These are phyloP conservation scores for Galeruca laticollis DNA, from an alignment of 2,888 invertebrate genomes.

Conservation along the genomic window DNA sequence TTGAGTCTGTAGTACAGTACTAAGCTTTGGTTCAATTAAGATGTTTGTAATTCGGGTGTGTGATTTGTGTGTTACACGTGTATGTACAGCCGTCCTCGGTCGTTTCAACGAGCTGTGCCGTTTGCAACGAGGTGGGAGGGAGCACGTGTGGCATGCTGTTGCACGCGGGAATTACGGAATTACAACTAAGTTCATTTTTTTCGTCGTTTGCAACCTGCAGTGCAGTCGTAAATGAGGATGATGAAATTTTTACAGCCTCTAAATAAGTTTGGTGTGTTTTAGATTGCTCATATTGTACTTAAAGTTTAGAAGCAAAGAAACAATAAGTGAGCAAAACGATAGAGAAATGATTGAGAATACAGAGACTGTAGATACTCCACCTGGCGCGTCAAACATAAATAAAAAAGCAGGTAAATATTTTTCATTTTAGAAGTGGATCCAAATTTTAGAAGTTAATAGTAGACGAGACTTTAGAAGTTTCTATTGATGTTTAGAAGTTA, in stretches of 20 bases:
- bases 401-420: neutral
- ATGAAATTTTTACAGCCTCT: neutral
- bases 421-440: slow-evolving; percentile 1
- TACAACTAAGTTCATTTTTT: neutral
- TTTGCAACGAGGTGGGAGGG: slow-evolving; percentile 15
- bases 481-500: slow-evolving; percentile 2
- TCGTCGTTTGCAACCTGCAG: slow-evolving; percentile 18
- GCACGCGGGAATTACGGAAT: slow-evolving; percentile 1
- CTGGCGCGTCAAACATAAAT: neutral
- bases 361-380: neutral
- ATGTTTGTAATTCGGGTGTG: neutral
- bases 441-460: neutral
- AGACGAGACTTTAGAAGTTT: neutral
- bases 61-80: slow-evolving; percentile 14
- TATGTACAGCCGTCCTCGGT: slow-evolving; percentile 12
- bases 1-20: slow-evolving; percentile 21
- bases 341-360: neutral
- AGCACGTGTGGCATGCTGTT: slow-evolving; percentile 18
- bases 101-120: slow-evolving; percentile 18
- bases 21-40: slow-evolving; percentile 11
- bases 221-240: slow-evolving; percentile 15
- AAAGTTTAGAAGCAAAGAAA: neutral
- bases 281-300: neutral
- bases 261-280: neutral
- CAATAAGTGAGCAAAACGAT: neutral